Evolutionary conservation across 2,113 vertebrate genomes (phyloP).

Genomic region (Pleuronectes platessa): DNA sequence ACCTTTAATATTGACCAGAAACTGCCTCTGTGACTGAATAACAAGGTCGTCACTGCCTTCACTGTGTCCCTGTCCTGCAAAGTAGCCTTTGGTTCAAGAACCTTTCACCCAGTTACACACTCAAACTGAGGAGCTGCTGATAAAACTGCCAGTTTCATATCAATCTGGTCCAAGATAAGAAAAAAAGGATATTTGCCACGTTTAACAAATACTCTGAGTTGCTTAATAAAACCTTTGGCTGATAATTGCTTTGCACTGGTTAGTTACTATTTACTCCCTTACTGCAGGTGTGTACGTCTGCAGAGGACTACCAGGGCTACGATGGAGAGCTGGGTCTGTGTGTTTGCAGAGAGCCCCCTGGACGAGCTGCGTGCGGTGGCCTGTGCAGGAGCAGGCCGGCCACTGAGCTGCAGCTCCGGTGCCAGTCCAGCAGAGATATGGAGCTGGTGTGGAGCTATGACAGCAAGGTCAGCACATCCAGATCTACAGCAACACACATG

Average conservation of each 20-base stretch:
- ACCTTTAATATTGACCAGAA: constrained; percentile 37
- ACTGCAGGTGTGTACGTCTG: constrained; percentile 85
- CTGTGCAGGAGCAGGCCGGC: constrained; percentile 73
- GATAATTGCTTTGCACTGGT: neutral
- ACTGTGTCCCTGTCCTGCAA: neutral
- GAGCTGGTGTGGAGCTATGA: constrained; percentile 73
- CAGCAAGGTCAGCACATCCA: constrained; percentile 78
- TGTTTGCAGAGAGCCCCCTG: constrained; percentile 78
- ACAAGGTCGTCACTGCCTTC: constrained; percentile 12
- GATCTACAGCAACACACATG: neutral
- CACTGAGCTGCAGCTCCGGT: constrained; percentile 77
- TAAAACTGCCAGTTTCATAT: neutral
- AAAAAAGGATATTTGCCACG: neutral
- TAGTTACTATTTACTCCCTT: neutral
- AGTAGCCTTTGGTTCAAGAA: constrained; percentile 14
- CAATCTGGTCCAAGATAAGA: neutral
- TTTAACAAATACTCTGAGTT: neutral
- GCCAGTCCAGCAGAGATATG: constrained; percentile 64
- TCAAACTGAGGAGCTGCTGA: neutral
- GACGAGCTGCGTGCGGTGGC: constrained; percentile 73
- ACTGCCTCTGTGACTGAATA: constrained; percentile 23
- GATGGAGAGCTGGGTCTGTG: constrained; percentile 88
- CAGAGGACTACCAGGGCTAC: constrained; percentile 83
- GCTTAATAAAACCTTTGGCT: neutral
- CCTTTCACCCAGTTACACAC: constrained; percentile 41